Base-by-base conservation (phyloP, 2,113 vertebrate genomes). In the Cyprinodon variegatus region DNA sequence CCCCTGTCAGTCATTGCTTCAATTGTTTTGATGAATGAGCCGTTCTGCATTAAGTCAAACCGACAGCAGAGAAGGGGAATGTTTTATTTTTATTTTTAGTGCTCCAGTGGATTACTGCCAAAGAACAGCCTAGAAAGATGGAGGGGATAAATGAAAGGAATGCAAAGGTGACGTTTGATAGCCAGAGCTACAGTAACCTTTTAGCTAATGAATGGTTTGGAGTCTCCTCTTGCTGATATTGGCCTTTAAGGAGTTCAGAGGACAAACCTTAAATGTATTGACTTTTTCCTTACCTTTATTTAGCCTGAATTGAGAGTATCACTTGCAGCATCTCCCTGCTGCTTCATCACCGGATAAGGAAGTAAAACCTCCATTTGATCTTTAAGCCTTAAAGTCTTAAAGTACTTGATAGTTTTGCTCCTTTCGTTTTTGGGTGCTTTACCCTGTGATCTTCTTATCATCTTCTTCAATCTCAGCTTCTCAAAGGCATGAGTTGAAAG, bases 161-260 rank as follows among this genome's bases (percentile, higher is more conserved):
- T 60, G 63, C 14, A 74, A 79, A 79, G 84, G 60, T 77, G 77
- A 85, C 17, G 60, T 79, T 84, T 85, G 70, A 83, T 83, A 74
- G 60, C 70, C 70, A 61, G 37, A 78, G 74, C 67, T 71, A 63
- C 15, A 36, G 82, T 86, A 88, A 89, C 86, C 86, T 88, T 90
- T 89, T 67, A 74, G 83, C 64, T 88, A 91, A 87, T 91, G 87
- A 90, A 62, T 70, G 71, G 84, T 82, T 77, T 76, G 61, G 76
- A 84, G 85, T 67, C 67, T 82, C 53, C 29, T 87, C 71, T 73
- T 46, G 46, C 69, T 86, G 63, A 6, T 71, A 7, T 14, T 85
- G 80, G 85, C 86, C 81, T 89, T 90, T 88, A 63, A 1, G 4
- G 45, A 80, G 77, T 86, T 85, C 76, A 88, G 73, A 83, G 78